These are phyloP conservation scores for Macroramphosus scolopax DNA, from an alignment of 2,797 vertebrate genomes.

Conservation along the genomic window DNA sequence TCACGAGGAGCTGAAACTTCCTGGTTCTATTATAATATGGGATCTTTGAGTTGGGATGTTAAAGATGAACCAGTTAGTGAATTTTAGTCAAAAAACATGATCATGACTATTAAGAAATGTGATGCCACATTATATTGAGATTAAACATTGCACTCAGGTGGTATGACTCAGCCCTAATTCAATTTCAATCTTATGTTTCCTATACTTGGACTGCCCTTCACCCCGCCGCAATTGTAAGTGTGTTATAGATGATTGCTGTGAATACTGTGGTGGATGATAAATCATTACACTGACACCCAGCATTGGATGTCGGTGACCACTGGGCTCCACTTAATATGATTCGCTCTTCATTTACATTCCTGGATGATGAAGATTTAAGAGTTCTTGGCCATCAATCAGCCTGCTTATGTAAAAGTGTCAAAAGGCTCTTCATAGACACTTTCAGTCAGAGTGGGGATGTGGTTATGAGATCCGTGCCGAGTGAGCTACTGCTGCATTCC, in stretches of 20 bases:
- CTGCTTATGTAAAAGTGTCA: slow-evolving; percentile 31
- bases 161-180: background rate
- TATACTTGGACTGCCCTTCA: slow-evolving; percentile 25
- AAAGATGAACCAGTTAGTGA: too few species aligned
- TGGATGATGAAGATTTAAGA: slow-evolving; percentile 23
- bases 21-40: too few species aligned
- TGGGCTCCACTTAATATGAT: slow-evolving; percentile 29
- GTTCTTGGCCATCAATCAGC: slow-evolving; percentile 40
- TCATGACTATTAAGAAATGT: too few species aligned
- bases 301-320: slow-evolving; percentile 4
- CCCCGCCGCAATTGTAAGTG: slow-evolving; percentile 11
- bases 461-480: slow-evolving; percentile 12
- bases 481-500: slow-evolving; percentile 10
- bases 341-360: slow-evolving; percentile 42
- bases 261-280: slow-evolving; percentile 39
- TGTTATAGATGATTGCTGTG: slow-evolving; percentile 24
- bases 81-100: too few species aligned
- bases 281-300: slow-evolving; percentile 38
- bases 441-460: slow-evolving; percentile 12
- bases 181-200: slow-evolving; percentile 12
- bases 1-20: too few species aligned
- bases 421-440: slow-evolving; percentile 19
- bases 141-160: too few species aligned
- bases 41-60: too few species aligned
- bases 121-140: too few species aligned